Evolutionary conservation across 2,888 invertebrate genomes (phyloP).

Genomic region (Lordiphosa andalusiaca): DNA sequence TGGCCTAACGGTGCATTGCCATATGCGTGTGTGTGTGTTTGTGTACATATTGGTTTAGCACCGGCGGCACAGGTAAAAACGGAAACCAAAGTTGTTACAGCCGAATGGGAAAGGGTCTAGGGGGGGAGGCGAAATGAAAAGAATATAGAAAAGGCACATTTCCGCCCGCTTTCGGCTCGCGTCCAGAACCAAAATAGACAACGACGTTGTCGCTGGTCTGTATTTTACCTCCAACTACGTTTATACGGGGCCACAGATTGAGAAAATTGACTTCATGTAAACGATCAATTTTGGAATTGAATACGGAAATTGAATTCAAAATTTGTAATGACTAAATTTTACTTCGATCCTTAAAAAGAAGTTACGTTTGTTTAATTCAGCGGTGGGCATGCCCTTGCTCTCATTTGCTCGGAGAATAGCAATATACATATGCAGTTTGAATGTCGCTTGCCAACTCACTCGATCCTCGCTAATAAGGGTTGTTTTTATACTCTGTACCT

Average conservation of each 20-base stretch:
- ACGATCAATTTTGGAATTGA: no score
- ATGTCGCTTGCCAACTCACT: no score
- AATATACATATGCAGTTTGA: no score
- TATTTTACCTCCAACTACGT: slow-evolving; percentile 14
- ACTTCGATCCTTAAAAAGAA: no score
- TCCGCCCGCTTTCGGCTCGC: slow-evolving; percentile 57
- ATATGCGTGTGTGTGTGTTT: slow-evolving; percentile 22
- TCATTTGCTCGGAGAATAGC: no score
- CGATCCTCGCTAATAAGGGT: no score
- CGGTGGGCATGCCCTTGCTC: no score
- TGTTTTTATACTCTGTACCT: no score
- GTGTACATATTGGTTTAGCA: slow-evolving; percentile 46
- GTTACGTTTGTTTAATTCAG: no score
- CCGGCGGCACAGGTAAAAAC: slow-evolving; percentile 60
- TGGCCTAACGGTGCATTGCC: slow-evolving; percentile 46
- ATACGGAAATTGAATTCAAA: no score
- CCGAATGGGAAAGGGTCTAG: slow-evolving; percentile 26
- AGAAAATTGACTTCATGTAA: neutral
- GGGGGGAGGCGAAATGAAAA: slow-evolving; percentile 24
- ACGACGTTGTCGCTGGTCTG: slow-evolving; percentile 31
- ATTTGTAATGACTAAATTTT: no score
- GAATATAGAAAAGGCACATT: slow-evolving; percentile 60
- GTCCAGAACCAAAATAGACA: slow-evolving; percentile 68
- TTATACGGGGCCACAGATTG: slow-evolving; percentile 9
- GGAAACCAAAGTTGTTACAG: slow-evolving; percentile 39